Evolutionary conservation across 2,113 vertebrate species (phyloP), one percentile per base, ranked within the genome.

Genomic region (Verasper variegatus): DNA sequence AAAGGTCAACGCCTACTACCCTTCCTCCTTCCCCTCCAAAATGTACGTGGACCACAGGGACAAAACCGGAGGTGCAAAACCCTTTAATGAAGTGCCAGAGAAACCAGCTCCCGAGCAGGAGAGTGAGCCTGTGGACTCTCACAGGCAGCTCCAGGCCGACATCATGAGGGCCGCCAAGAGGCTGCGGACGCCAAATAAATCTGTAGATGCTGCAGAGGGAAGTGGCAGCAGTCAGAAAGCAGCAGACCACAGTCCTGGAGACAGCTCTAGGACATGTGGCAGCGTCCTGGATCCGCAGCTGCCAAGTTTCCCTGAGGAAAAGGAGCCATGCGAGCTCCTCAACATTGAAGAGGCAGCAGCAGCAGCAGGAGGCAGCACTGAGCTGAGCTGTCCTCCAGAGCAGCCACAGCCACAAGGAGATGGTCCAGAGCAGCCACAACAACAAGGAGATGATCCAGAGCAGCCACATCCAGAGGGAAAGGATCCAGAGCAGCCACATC

Each of bases 11-110:
- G 95, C 96, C 56, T 99, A 99, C 83, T 98, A 98, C 80, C 97
- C 97, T 0, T 96, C 96, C 0, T 96, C 97, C 12, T 99, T 96
- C 76, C 96, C 97, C 3, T 94, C 95, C 24, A 96, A 95, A 88
- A 97, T 97, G 91, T 99, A 99, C 0, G 97, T 99, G 83, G 96
- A 98, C 20, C 88, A 96, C 85, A 83, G 80, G 13, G 97, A 98
- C 87, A 96, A 95, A 81, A 87, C 65, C 0, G 97, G 97, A 6
- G 96, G 96, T 0, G 14, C 84, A 3, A 94, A 88, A 8, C 84
- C 71, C 15, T 99, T 99, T 87, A 91, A 76, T 0, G 96, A 98
- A 63, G 93, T 97, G 49, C 96, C 96, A 0, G 96, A 95, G 17
- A 94, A 94, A 72, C 52, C 40, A 0, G 35, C 92, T 0, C 86